These are phyloP conservation scores for Trypoxylon attenuatum DNA, from an alignment of 2,888 invertebrate species.

Conservation along the genomic window DNA sequence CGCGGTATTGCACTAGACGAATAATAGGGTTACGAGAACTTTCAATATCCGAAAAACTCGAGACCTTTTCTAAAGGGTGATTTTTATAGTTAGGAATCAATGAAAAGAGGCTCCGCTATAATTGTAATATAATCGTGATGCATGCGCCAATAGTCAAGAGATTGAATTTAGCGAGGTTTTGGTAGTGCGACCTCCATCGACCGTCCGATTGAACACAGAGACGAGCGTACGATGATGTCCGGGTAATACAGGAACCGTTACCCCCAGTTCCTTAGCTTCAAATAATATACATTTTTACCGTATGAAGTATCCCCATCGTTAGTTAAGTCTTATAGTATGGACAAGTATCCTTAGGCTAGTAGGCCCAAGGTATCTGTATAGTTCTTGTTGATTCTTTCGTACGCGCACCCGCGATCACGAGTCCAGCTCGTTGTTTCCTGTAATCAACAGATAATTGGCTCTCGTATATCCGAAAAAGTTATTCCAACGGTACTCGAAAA, in stretches of 20 bases:
- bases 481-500: no score
- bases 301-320: conserved; percentile 71
- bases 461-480: no score
- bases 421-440: conserved; percentile 10
- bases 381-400: conserved; percentile 57
- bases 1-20: conserved; percentile 37
- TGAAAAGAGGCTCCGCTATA: conserved; percentile 9
- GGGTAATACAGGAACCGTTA: conserved; percentile 70
- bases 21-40: conserved; percentile 18
- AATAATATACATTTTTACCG: conserved; percentile 70
- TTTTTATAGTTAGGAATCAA: neutral
- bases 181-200: conserved; percentile 48
- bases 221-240: conserved; percentile 63
- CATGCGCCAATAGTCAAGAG: conserved; percentile 18
- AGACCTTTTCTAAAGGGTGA: neutral
- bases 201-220: conserved; percentile 62
- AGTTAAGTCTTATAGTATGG: conserved; percentile 74
- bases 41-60: neutral
- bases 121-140: neutral
- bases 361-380: conserved; percentile 66
- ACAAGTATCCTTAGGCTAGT: conserved; percentile 72
- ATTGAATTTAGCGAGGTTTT: conserved; percentile 28
- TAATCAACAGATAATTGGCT: no score
- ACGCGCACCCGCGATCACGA: conserved; percentile 32
- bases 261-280: conserved; percentile 65